Conservation (phyloP, 1,140 invertebrate species). For the Formica exsecta region DNA sequence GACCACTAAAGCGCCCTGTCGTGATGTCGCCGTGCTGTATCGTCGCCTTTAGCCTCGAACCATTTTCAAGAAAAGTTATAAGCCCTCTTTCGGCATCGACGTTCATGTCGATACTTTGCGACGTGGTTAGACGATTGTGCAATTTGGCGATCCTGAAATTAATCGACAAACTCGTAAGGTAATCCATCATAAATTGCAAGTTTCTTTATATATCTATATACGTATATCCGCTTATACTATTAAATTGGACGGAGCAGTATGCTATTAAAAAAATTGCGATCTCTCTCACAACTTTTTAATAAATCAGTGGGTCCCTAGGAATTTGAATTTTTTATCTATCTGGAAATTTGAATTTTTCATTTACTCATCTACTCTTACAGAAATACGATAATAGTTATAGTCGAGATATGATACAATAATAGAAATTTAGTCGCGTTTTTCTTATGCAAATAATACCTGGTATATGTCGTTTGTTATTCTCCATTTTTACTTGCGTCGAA, state of each 20-base stretch:
- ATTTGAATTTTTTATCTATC: too few relatives aligned
- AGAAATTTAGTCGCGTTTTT: not conserved
- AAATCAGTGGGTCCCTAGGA: too few relatives aligned
- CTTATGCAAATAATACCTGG: not conserved
- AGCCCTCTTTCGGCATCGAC: constrained; percentile 30
- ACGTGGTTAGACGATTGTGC: not conserved
- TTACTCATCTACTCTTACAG: too few relatives aligned
- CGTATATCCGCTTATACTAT: not conserved
- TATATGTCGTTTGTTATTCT: not conserved
- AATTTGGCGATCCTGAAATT: not conserved
- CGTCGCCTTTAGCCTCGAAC: constrained; percentile 20
- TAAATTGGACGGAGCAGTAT: not conserved
- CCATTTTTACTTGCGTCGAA: not conserved
- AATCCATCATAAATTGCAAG: constrained; percentile 14
- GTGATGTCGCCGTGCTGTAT: constrained; percentile 15
- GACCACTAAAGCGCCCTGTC: not conserved
- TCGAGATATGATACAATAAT: not conserved
- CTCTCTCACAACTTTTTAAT: too few relatives aligned
- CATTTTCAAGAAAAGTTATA: constrained; percentile 34
- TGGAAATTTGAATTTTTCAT: too few relatives aligned
- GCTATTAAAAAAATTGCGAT: too few relatives aligned
- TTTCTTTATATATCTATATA: not conserved
- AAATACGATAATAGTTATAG: too few relatives aligned
- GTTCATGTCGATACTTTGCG: constrained; percentile 43
- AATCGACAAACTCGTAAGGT: not conserved